Conservation (phyloP, 2,888 invertebrate genomes). For the Latrodectus elegans region DNA sequence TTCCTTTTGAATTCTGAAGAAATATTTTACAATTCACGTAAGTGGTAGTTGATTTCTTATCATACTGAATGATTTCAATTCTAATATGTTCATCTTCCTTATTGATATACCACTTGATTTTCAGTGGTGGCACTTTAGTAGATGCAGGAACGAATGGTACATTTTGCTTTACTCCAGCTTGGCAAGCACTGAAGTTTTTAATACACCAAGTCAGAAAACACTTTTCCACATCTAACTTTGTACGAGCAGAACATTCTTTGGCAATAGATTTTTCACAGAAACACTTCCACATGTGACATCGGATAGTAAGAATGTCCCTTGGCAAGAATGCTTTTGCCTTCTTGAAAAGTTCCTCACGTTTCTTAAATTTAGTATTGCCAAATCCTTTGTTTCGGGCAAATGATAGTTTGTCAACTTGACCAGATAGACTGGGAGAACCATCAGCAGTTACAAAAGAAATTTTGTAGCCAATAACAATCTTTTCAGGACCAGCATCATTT, state of each 20-base stretch:
- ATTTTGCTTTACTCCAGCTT: neutral
- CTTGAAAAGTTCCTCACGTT: neutral
- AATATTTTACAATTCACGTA: neutral
- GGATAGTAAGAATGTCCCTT: neutral
- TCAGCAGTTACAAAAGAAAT: constrained; percentile 1
- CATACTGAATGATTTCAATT: neutral
- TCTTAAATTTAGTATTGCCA: constrained; percentile 3
- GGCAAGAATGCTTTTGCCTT: neutral
- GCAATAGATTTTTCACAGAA: neutral
- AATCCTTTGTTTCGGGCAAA: neutral
- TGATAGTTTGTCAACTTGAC: neutral
- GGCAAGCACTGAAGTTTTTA: neutral
- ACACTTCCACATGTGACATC: constrained; percentile 2
- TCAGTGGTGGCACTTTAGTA: neutral
- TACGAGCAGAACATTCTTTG: neutral
- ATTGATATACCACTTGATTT: neutral
- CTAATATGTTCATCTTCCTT: neutral
- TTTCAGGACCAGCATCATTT: neutral
- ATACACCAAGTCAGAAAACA: neutral
- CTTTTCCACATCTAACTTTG: neutral
- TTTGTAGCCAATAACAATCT: constrained; percentile 3
- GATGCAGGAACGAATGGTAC: neutral
- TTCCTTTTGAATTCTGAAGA: neutral
- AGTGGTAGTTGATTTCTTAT: neutral
- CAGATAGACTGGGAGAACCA: neutral